Evolutionary conservation across 2,888 invertebrate genomes (phyloP).

Genomic region (Tridacna crocea): DNA sequence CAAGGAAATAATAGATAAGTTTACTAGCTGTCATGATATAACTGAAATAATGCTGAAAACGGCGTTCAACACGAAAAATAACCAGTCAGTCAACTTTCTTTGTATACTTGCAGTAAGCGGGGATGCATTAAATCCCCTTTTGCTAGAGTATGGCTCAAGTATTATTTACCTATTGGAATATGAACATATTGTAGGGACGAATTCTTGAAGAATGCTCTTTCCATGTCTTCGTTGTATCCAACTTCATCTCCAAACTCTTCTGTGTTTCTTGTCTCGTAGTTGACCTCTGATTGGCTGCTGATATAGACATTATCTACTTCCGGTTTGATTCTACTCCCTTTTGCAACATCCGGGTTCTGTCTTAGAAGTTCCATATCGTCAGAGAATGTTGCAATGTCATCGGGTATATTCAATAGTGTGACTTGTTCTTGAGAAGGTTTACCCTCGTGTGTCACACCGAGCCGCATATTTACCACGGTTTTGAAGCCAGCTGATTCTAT

Average conservation of each 20-base stretch:
- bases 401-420: conserved; percentile 74
- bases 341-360: conserved; percentile 64
- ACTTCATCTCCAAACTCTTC: conserved; percentile 80
- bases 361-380: conserved; percentile 59
- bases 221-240: conserved; percentile 76
- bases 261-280: conserved; percentile 72
- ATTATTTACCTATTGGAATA: conserved; percentile 71
- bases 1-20: too few species aligned
- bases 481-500: conserved; percentile 70
- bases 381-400: conserved; percentile 71
- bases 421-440: conserved; percentile 75
- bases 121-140: too few species aligned
- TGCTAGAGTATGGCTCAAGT: too few species aligned
- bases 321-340: conserved; percentile 64
- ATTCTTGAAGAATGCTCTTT: conserved; percentile 61
- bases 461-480: conserved; percentile 72
- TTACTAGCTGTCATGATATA: too few species aligned
- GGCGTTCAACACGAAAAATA: too few species aligned
- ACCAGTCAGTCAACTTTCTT: too few species aligned
- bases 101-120: too few species aligned
- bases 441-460: conserved; percentile 65
- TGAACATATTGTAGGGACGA: conserved; percentile 68
- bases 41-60: too few species aligned
- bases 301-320: conserved; percentile 66
- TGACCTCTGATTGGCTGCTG: conserved; percentile 62